phyloP scores from a whole-genome alignment of 2,113 vertebrate species.

The Alethe diademata region DNA sequence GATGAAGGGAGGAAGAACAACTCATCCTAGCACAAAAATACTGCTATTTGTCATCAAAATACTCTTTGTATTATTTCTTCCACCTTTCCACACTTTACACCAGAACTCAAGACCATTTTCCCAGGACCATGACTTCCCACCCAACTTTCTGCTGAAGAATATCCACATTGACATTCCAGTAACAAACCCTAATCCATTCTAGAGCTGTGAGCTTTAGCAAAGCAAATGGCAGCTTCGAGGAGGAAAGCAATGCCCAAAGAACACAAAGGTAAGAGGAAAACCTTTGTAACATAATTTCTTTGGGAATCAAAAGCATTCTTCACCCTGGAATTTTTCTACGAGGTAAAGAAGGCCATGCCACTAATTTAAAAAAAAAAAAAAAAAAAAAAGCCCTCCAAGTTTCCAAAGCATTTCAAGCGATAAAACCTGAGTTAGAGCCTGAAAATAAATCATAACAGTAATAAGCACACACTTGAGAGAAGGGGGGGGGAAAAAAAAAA shows the following conservation, averaged over 20 bases:
- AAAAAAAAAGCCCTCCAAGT: background rate
- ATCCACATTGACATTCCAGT: rapidly evolving
- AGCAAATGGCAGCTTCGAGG: background rate
- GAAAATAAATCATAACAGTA: constrained; percentile 49
- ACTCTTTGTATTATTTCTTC: background rate
- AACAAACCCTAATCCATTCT: background rate
- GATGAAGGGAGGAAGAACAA: background rate
- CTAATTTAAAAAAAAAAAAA: background rate
- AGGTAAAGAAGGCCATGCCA: background rate
- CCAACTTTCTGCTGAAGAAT: background rate
- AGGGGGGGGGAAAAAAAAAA: background rate
- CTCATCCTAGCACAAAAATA: background rate
- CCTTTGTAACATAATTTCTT: background rate
- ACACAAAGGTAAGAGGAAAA: background rate
- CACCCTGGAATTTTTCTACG: background rate
- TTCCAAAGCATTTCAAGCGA: constrained; percentile 43
- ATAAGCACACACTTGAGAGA: background rate
- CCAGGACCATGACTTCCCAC: background rate
- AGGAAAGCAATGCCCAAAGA: background rate
- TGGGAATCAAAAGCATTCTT: background rate
- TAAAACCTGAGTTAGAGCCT: constrained; percentile 27
- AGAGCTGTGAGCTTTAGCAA: background rate
- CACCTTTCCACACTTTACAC: background rate
- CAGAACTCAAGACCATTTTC: background rate
- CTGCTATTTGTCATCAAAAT: background rate